Base-by-base conservation (phyloP, 23 tunicate species). In the Phallusia fumigata region DNA sequence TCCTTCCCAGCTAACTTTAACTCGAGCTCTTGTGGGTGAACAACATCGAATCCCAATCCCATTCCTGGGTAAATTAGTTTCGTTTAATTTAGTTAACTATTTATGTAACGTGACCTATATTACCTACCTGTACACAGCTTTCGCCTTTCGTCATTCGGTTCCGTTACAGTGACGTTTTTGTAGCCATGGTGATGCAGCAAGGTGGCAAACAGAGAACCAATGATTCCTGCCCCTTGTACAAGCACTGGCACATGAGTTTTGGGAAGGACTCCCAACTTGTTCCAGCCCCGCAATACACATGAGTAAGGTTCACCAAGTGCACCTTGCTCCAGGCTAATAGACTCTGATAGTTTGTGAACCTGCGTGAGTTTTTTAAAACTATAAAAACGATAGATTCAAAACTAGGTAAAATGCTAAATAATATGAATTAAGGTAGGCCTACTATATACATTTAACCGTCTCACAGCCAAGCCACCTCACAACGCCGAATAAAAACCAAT, bases 221-320 rank as follows among this genome's bases (percentile, higher is more conserved):
- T 94, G 28, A 94, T 94, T n/a, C 98, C 98, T 21, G 98, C 98
- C 73, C 98, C 98, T 80, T 94, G 94, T 6, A 94, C 89, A 19
- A 94, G 78, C 8, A 89, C 87, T 75, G 76, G 52, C 18, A 87
- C 74, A 21, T 86, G 73, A 53, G 85, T 89, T 45, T 65, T 30
- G 49, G 91, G 98, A 31, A 84, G 81, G 19, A 75, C 79, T 8
- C 82, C 90, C 51, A 93, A 44, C 64, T 80, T 73, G 45, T 80
- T 89, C 98, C 98, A 94, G 3, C 94, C 98, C 31, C 94, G 45
- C 51, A 94, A 33, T 0, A 86, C 98, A 64, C 98, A 94, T 12
- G 98, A 94, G 75, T 83, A 94, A 12, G 98, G 98, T 69, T 94
- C 98, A 19, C 78, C 87, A 33, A 94, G 40, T 18, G 98, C 94